Base-by-base conservation (phyloP, 30 jellyfish, hydroid and myxozoan species). In the Turritopsis dohrnii region DNA sequence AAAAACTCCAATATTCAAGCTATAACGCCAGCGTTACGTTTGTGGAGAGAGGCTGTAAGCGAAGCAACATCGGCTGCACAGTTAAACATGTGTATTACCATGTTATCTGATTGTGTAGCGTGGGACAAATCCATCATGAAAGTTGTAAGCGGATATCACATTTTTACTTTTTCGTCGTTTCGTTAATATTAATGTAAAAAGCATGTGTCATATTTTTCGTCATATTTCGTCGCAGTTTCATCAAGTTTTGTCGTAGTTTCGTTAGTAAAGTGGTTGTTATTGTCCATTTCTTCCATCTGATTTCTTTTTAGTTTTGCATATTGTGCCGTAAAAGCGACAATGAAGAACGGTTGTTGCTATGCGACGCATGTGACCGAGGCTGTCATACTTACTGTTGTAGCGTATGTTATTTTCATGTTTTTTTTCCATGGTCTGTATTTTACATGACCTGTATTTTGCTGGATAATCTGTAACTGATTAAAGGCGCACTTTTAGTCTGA, bases 311-410 rank as follows among this genome's bases (percentile, higher is more conserved):
- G 98, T 93, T 93, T 71, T 93, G 98, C 90, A 93, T 93, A 54
- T 87, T 88, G 60, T 93, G 98, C 69, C 96, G 98, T 52, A 93
- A 93, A 66, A 91, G 96, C 26, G 98, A 93, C 88, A 93, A 93
- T 76, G 98, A 93, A 85, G 96, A 93, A 52, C 88, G 93, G 24
- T 81, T 93, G 29, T 82, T 93, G 74, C 83, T 93, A 52, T 93
- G 98, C 71, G 98, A 93, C 82, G 95, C 93, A 25, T 93, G 98
- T 75, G 98, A 93, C 74, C 96, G 98, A 54, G 98, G 98, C 66
- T 93, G 98, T 72, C 98, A 93, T 73, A 93, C 96, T 26, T 93
- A 93, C 74, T 93, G 98, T 74, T 93, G 98, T 86, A 84, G 65
- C 73, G 98, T 93, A 69, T 21, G 52, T 28, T 41, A 41, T 41